These are phyloP conservation scores for Drosophila rhopaloa DNA, from an alignment of 1,140 invertebrate species.

Conservation along the genomic window DNA sequence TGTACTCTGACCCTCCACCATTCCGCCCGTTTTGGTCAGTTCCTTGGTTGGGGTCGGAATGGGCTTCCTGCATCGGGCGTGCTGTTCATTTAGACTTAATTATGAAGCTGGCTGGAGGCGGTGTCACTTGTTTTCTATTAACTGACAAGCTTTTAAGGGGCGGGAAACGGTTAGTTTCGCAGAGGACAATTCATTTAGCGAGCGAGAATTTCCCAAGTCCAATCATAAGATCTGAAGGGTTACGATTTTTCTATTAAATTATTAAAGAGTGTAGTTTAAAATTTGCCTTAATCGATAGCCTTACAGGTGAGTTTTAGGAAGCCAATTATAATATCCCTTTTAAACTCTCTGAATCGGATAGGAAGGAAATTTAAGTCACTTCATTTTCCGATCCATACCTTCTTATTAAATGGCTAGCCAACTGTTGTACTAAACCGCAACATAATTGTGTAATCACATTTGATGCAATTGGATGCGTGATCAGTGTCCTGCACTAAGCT, in stretches of 20 bases:
- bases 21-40: neutral
- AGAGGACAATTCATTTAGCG: conserved; percentile 13
- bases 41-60: conserved; percentile 17
- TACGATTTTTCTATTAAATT: conserved; percentile 2
- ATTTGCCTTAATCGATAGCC: neutral
- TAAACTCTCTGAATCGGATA: neutral
- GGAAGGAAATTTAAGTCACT: no score
- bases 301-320: neutral
- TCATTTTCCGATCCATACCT: neutral
- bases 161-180: conserved; percentile 15
- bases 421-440: conserved; percentile 18
- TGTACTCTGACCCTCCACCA: conserved; percentile 1
- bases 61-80: conserved; percentile 15
- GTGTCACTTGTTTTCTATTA: conserved; percentile 63
- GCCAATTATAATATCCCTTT: neutral
- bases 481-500: conserved; percentile 22
- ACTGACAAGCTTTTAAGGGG: conserved; percentile 60
- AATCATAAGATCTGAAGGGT: neutral
- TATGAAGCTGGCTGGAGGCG: conserved; percentile 46
- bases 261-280: neutral
- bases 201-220: neutral
- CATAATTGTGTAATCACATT: conserved; percentile 50
- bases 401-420: neutral
- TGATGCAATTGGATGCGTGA: conserved; percentile 39
- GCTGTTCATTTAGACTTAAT: conserved; percentile 65